A percentile compares a stretch with the other conserved stretches of the same genome.
These are phyloP conservation scores for Cheilosia grossa DNA, from an alignment of 2,888 invertebrate species.

Conservation along the genomic window DNA sequence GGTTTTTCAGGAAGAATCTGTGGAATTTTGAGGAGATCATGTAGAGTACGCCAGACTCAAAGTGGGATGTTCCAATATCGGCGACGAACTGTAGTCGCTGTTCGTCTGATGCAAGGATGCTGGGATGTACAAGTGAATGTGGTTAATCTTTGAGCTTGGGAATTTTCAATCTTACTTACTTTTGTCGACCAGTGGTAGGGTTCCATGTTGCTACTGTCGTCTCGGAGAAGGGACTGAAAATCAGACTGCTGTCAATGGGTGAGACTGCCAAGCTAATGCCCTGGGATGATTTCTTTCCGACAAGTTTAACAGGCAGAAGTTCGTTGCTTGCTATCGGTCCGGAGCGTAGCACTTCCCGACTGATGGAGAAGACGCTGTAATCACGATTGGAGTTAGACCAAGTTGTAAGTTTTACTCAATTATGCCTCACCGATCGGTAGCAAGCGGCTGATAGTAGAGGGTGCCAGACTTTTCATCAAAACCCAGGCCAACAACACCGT, in stretches of 20 bases:
- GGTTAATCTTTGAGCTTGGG: neutral
- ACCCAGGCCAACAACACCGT: slow-evolving; percentile 87
- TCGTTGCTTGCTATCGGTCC: slow-evolving; percentile 89
- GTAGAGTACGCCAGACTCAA: slow-evolving; percentile 90
- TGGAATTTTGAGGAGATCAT: slow-evolving; percentile 90
- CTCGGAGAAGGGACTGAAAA: slow-evolving; percentile 91
- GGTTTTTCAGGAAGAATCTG: slow-evolving; percentile 89
- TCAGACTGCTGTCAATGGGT: slow-evolving; percentile 88
- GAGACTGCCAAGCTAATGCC: slow-evolving; percentile 90
- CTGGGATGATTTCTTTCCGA: slow-evolving; percentile 93
- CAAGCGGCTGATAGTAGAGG: slow-evolving; percentile 88
- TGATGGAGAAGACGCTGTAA: slow-evolving; percentile 89
- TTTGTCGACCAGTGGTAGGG: slow-evolving; percentile 88
- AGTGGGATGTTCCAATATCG: slow-evolving; percentile 88
- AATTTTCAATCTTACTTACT: slow-evolving; percentile 82
- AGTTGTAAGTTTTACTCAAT: neutral
- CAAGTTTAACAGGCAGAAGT: slow-evolving; percentile 89
- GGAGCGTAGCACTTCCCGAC: slow-evolving; percentile 88
- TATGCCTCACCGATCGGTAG: slow-evolving; percentile 85
- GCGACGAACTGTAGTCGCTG: slow-evolving; percentile 91
- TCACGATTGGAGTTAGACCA: neutral
- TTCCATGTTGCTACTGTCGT: slow-evolving; percentile 93
- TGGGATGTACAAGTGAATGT: slow-evolving; percentile 79
- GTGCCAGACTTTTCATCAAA: slow-evolving; percentile 85
- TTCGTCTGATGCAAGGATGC: slow-evolving; percentile 89